A percentile compares a stretch with the other conserved stretches of the same genome.
Conservation (phyloP, 1,140 invertebrate genomes). For the Rhagoletis zephyria region DNA sequence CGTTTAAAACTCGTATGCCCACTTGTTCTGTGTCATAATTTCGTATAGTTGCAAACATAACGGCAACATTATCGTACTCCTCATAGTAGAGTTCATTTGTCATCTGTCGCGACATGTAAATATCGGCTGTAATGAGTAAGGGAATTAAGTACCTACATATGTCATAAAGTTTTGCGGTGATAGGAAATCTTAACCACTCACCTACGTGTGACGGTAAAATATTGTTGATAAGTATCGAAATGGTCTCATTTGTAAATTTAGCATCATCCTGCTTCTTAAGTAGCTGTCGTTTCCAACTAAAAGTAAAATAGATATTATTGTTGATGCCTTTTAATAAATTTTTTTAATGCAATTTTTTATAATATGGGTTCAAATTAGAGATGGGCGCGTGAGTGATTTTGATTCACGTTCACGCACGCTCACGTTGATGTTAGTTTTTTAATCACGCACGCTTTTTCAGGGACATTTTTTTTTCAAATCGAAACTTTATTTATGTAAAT, state of each 20-base stretch:
- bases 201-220: conserved; percentile 89
- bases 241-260: conserved; percentile 83
- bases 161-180: too few relatives aligned
- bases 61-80: conserved; percentile 86
- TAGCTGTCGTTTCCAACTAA: conserved; percentile 89
- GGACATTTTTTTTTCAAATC: too few relatives aligned
- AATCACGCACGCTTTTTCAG: too few relatives aligned
- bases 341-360: too few relatives aligned
- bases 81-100: conserved; percentile 87
- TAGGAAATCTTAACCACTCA: conserved; percentile 72
- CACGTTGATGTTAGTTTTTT: too few relatives aligned
- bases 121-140: conserved; percentile 77
- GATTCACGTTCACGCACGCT: too few relatives aligned
- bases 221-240: conserved; percentile 86
- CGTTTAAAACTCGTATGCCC: conserved; percentile 86
- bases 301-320: conserved; percentile 61
- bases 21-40: conserved; percentile 81
- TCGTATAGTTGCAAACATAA: conserved; percentile 93
- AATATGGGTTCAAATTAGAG: too few relatives aligned
- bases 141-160: neutral
- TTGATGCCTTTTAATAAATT: too few relatives aligned
- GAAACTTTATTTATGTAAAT: too few relatives aligned
- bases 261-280: conserved; percentile 86
- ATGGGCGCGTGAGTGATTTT: too few relatives aligned
- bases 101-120: conserved; percentile 82